A percentile compares a stretch with the other conserved stretches of the same genome.
Evolutionary conservation across 2,797 vertebrate species (phyloP).

Genomic region (Enteromius radiatus): DNA sequence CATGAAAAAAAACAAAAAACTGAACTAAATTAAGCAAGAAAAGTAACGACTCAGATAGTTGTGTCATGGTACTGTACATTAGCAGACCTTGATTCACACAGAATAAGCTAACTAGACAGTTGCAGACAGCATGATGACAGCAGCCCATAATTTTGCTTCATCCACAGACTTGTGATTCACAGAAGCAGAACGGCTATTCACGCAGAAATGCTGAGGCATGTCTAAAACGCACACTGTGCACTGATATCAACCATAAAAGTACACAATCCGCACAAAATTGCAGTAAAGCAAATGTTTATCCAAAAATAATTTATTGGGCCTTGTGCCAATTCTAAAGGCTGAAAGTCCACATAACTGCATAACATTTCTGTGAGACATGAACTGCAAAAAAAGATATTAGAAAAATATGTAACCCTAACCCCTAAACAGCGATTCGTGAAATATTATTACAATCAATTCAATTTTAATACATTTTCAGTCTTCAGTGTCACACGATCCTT

Average conservation of each 20-base stretch:
- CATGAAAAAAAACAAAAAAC: not conserved
- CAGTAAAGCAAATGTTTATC: not conserved
- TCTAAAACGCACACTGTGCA: conserved; percentile 8
- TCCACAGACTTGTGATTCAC: conserved; percentile 26
- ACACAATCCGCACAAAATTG: not conserved
- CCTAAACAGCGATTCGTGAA: not conserved
- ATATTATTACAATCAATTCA: not conserved
- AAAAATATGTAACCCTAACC: not conserved
- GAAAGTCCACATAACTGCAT: not conserved
- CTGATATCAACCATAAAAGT: not conserved
- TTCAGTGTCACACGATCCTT: not conserved
- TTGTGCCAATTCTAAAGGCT: not conserved
- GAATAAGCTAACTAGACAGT: conserved; percentile 20
- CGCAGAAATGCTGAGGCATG: conserved; percentile 14
- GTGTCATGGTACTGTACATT: not conserved
- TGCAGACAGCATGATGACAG: conserved; percentile 6
- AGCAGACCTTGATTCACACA: not conserved
- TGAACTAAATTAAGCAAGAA: not conserved
- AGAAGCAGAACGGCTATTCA: conserved; percentile 15
- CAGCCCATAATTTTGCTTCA: conserved; percentile 19
- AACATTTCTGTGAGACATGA: not conserved
- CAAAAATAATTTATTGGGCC: not conserved
- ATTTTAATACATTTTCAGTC: not conserved
- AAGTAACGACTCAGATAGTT: not conserved
- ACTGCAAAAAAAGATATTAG: not conserved